Percentiles rank a stretch among this genome's conserved stretches.
phyloP scores from a whole-genome alignment of 2,113 vertebrate genomes.

The Hemibagrus wyckioides region DNA sequence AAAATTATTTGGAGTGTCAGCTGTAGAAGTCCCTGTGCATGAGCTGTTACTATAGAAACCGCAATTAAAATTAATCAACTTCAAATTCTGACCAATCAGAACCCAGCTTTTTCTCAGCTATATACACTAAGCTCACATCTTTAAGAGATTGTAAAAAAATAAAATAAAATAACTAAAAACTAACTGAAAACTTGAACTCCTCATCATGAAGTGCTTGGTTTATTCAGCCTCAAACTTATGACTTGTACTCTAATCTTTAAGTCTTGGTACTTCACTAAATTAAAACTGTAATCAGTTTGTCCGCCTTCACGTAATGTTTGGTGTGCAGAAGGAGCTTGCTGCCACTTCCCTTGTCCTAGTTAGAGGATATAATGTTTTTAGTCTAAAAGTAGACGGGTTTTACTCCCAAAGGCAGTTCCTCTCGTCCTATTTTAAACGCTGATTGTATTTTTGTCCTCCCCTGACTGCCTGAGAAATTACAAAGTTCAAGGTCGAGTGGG shows the following conservation, averaged over 20 bases:
- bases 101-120: neutral
- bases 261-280: neutral
- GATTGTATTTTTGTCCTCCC: neutral
- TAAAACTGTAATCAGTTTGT: neutral
- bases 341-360: neutral
- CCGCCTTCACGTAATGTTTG: neutral
- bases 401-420: neutral
- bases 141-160: too few relatives aligned
- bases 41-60: neutral
- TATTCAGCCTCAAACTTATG: neutral
- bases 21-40: neutral
- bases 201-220: neutral
- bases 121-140: too few relatives aligned
- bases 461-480: neutral
- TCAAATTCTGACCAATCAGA: conserved; percentile 5
- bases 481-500: neutral
- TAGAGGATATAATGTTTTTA: conserved; percentile 9
- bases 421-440: conserved; percentile 2
- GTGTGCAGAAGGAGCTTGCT: neutral
- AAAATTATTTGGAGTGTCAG: neutral
- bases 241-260: too few relatives aligned
- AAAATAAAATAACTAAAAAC: too few relatives aligned
- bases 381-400: neutral
- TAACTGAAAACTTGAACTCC: neutral
- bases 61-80: neutral